Base-by-base conservation (phyloP, 1,140 invertebrate species). In the Drosophila pseudoananassae region DNA sequence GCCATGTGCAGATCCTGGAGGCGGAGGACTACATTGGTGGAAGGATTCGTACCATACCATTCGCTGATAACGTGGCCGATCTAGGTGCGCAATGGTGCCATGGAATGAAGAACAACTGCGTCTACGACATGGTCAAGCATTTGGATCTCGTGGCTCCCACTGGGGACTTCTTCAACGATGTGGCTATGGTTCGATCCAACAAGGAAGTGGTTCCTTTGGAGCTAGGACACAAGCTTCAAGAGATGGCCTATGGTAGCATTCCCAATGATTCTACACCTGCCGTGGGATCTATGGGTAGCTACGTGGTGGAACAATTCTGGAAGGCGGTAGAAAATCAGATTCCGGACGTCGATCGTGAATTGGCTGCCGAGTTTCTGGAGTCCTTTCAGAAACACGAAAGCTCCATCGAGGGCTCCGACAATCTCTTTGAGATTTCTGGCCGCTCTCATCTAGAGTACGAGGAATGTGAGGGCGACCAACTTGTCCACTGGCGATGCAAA, bases 51-150 rank as follows among this genome's bases (percentile, higher is more conserved):
- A 94, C 94, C 1, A 88, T 93, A 1, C 69, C 92, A 20, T 94
- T 95, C 78, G 94, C 92, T 3, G 93, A 94, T 10, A 93, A 93
- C 63, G 90, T 93, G 17, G 92, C 97, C 4, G 97, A 98, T 90
- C 68, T 97, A 10, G 97, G 97, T 4, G 97, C 96, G 15, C 95
- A 97, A 15, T 88, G 81, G 78, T 93, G 97, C 72, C 96, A 98
- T 77, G 97, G 97, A 14, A 94, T 97, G 90, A 92, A 94, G 52
- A 93, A 92, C 36, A 96, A 97, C 92, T 80, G 93, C 10, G 94
- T 96, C 1, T 96, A 93, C 82, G 90, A 95, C 59, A 76, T 95
- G 52, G 94, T 94, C 0, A 93, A 94, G 53, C 92, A 93, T 33
- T 68, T 93, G 4, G 91, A 93, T 76, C 73, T 95, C 4, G 66